Evolutionary conservation across 35 echinoderm and acorn worm genomes (phyloP), one percentile per base, ranked within the genome.

Genomic region (Eucidaris tribuloides): DNA sequence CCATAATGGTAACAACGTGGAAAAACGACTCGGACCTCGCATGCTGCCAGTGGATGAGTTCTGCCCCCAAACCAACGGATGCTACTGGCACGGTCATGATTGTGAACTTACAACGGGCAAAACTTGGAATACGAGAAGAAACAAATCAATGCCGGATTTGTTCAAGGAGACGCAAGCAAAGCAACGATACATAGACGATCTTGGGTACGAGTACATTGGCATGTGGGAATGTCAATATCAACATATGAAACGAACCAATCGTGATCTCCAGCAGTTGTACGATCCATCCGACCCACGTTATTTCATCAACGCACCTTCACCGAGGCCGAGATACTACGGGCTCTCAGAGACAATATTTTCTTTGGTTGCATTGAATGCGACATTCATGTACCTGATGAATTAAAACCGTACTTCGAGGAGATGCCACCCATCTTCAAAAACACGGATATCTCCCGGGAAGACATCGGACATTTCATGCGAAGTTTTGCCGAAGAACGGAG

Each of bases 11-110:
- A 80, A 81, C 64, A 44, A 6, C 0, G 46, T 31, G 41, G 86
- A 88, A 68, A 64, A 68, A 30, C 55, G 57, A 15, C 57, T 88
- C 9, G 85, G 77, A 0, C 36, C 22, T 4, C 32, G 85, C 30
- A 3, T 42, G 2, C 63, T 88, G 31, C 86, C 86, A 17, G 86
- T 81, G 0, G 86, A 88, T 22, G 86, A 78, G 22, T 88, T 82
- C 28, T 88, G 86, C 42, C 9, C 4, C 6, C 17, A 81, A 28
- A 88, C 76, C 15, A 65, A 88, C 34, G 86, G 86, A 19, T 88
- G 86, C 42, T 88, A 65, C 58, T 88, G 58, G 31, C 74, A 86
- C 64, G 84, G 41, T 3, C 74, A 87, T 48, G 14, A 63, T 25
- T 87, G 84, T 25, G 36, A 27, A 7, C 28, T 80, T 23, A 54